These are phyloP conservation scores for Caenorhabditis drosophilae DNA, from an alignment of 2,888 invertebrate species.

Conservation along the genomic window DNA sequence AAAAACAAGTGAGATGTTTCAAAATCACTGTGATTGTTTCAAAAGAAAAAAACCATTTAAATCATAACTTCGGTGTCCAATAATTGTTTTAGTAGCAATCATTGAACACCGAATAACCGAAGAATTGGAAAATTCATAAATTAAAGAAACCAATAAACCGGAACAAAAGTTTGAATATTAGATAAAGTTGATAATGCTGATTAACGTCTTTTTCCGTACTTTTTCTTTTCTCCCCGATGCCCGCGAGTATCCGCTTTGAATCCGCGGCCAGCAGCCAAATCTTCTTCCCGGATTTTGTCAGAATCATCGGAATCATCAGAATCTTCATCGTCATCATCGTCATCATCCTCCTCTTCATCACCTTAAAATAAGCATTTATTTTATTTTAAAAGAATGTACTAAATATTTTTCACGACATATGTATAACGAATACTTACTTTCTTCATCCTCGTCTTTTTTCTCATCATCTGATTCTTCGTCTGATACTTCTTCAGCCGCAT, in stretches of 20 bases:
- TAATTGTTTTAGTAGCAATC: too few relatives aligned
- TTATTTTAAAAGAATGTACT: too few relatives aligned
- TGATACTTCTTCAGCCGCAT: slow-evolving; percentile 20
- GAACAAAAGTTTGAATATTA: background rate
- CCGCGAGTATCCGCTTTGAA: slow-evolving; percentile 32
- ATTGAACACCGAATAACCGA: background rate
- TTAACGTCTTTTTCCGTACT: slow-evolving; percentile 52
- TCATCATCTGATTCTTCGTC: slow-evolving; percentile 28
- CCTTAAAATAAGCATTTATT: background rate
- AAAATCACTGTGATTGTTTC: too few relatives aligned
- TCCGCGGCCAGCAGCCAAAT: slow-evolving; percentile 50
- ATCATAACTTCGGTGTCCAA: too few relatives aligned
- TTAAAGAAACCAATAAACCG: background rate
- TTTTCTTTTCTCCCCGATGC: slow-evolving; percentile 47
- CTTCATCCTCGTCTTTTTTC: background rate
- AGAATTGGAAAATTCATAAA: background rate
- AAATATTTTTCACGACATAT: background rate
- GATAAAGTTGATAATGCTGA: background rate
- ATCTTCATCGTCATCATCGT: slow-evolving; percentile 30
- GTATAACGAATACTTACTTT: too few relatives aligned
- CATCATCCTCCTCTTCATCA: slow-evolving; percentile 21
- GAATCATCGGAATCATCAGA: slow-evolving; percentile 26
- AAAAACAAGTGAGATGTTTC: too few relatives aligned
- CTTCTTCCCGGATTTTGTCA: slow-evolving; percentile 50
- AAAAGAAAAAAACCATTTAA: too few relatives aligned